A percentile compares a stretch with the other conserved stretches of the same genome.
phyloP scores from a whole-genome alignment of 1,140 invertebrate species.

The Dendrolimus punctatus region DNA sequence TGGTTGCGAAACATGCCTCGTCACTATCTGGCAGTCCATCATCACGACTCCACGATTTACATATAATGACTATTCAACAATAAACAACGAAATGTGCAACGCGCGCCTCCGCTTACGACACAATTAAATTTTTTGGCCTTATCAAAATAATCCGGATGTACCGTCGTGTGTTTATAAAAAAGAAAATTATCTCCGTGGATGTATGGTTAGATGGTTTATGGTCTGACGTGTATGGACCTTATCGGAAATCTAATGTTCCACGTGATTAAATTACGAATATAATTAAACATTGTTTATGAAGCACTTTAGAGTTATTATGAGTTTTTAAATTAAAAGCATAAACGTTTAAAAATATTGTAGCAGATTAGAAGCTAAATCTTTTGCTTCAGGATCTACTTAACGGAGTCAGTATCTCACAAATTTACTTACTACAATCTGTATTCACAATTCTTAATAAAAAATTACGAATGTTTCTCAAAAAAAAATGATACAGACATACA shows the following conservation, averaged over 20 bases:
- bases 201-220: neutral
- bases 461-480: too few relatives aligned
- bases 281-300: too few relatives aligned
- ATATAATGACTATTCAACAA: slow-evolving; percentile 69
- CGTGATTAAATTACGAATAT: too few relatives aligned
- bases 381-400: too few relatives aligned
- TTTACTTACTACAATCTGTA: too few relatives aligned
- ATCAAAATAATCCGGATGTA: slow-evolving; percentile 11
- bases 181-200: neutral
- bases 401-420: too few relatives aligned
- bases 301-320: too few relatives aligned
- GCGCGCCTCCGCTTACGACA: slow-evolving; percentile 33
- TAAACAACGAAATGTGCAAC: slow-evolving; percentile 55
- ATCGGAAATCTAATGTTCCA: neutral
- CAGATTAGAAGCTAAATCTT: too few relatives aligned
- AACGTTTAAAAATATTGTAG: too few relatives aligned
- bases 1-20: slow-evolving; percentile 63
- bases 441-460: too few relatives aligned
- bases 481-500: too few relatives aligned
- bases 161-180: neutral
- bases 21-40: slow-evolving; percentile 61
- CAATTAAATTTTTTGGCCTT: slow-evolving; percentile 33
- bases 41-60: slow-evolving; percentile 67
- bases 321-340: too few relatives aligned
- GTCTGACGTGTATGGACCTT: neutral